A percentile compares a stretch with the other conserved stretches of the same genome.
Conservation (phyloP, 2,888 invertebrate genomes). For the Macrophya annulata region DNA sequence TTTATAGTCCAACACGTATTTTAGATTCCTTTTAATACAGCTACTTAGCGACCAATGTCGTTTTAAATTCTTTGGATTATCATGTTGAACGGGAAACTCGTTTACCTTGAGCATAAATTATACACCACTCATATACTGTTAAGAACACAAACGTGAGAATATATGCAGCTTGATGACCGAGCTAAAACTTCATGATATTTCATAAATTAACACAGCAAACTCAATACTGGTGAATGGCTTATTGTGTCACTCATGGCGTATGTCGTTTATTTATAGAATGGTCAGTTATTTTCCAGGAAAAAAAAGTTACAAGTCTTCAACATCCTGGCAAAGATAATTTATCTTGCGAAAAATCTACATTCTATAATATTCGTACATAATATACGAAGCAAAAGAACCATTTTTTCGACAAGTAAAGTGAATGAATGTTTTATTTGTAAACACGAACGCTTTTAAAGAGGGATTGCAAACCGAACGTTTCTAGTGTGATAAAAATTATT, state of each 20-base stretch:
- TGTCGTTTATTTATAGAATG: slow-evolving; percentile 19
- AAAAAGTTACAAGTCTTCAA: background rate
- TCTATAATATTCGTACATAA: background rate
- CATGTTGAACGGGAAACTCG: slow-evolving; percentile 23
- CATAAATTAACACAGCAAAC: slow-evolving; percentile 31
- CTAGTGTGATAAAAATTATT: background rate
- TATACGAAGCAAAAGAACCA: background rate
- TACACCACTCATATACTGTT: slow-evolving; percentile 1
- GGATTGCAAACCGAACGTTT: background rate
- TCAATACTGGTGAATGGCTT: background rate
- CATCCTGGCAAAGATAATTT: background rate
- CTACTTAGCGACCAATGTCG: background rate
- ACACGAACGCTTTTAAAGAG: background rate
- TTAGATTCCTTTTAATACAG: background rate
- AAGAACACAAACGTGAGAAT: slow-evolving; percentile 6
- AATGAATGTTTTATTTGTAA: background rate
- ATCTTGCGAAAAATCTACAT: background rate
- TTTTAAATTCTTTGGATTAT: slow-evolving; percentile 30
- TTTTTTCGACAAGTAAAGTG: background rate
- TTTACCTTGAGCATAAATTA: slow-evolving; percentile 52
- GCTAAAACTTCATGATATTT: slow-evolving; percentile 31
- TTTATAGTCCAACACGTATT: slow-evolving; percentile 7
- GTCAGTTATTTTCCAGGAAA: slow-evolving; percentile 23
- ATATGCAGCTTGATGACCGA: background rate
- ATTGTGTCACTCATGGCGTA: slow-evolving; percentile 8